A percentile compares a stretch with the other conserved stretches of the same genome.
These are phyloP conservation scores for Drosophila parabipectinata DNA, from an alignment of 1,140 invertebrate species.

Conservation along the genomic window DNA sequence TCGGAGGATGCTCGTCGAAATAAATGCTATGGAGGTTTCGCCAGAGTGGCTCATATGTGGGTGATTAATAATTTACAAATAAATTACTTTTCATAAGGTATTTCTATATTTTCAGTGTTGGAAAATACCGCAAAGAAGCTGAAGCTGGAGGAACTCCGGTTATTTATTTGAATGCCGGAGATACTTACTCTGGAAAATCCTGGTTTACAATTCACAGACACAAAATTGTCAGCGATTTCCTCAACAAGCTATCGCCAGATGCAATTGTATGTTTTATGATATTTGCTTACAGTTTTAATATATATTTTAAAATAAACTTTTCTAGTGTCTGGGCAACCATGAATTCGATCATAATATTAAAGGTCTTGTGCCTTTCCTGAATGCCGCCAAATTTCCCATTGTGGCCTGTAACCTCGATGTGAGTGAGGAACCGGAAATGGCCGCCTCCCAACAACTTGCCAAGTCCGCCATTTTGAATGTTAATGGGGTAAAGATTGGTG, in stretches of 20 bases:
- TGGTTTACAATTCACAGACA: constrained; percentile 93
- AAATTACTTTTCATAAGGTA: background rate
- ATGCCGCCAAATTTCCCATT: constrained; percentile 89
- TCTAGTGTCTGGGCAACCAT: constrained; percentile 96
- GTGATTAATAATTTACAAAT: background rate
- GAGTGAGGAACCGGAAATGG: constrained; percentile 87
- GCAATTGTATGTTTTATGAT: constrained; percentile 89
- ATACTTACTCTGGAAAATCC: constrained; percentile 94
- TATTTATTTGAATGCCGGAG: constrained; percentile 93
- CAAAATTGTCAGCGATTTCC: constrained; percentile 89
- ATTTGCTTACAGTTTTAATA: background rate
- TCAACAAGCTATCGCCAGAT: constrained; percentile 91
- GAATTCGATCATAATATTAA: constrained; percentile 94
- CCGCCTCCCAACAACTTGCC: constrained; percentile 75
- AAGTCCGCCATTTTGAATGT: constrained; percentile 89
- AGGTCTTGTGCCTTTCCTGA: constrained; percentile 91
- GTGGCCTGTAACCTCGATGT: constrained; percentile 91
- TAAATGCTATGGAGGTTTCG: constrained; percentile 93
- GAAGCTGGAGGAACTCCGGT: constrained; percentile 86
- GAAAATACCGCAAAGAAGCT: constrained; percentile 85
- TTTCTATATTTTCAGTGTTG: constrained; percentile 83
- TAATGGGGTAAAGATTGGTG: constrained; percentile 88
- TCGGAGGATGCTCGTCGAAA: constrained; percentile 84
- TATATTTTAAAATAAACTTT: constrained; percentile 34
- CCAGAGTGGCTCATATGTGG: constrained; percentile 88